Conservation (phyloP, 2,797 vertebrate species). For the Momotus momota region DNA sequence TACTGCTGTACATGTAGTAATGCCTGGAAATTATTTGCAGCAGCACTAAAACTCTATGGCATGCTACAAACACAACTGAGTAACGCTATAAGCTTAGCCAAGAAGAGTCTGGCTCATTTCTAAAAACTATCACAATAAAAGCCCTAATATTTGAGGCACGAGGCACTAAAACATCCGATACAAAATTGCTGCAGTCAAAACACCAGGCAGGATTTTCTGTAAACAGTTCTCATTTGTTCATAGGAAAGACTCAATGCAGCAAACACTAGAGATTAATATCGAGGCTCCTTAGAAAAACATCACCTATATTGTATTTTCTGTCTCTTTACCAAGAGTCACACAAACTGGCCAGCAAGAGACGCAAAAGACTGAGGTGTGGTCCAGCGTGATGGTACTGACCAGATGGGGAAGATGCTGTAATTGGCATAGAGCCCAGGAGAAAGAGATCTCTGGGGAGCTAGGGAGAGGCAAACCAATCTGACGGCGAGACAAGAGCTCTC, state of each 20-base stretch:
- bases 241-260: not conserved
- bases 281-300: not conserved
- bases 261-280: not conserved
- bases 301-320: not conserved
- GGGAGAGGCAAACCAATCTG: not conserved
- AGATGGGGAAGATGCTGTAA: conserved; percentile 38
- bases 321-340: not conserved
- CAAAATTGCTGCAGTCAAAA: not conserved
- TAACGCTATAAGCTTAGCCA: not conserved
- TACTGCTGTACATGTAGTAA: not conserved
- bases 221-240: not conserved
- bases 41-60: not conserved
- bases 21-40: not conserved
- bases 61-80: not conserved
- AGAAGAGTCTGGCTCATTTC: not conserved
- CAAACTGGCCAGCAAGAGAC: not conserved
- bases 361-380: not conserved
- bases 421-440: conserved; percentile 52
- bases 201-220: not conserved
- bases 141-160: not conserved
- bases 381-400: not conserved
- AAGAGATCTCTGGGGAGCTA: conserved; percentile 2
- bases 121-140: not conserved
- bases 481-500: conserved; percentile 51
- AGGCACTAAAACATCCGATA: not conserved